Percentiles rank a stretch among this genome's conserved stretches.
phyloP scores from a whole-genome alignment of 2,113 vertebrate genomes.

The Psammodynastes pulverulentus region DNA sequence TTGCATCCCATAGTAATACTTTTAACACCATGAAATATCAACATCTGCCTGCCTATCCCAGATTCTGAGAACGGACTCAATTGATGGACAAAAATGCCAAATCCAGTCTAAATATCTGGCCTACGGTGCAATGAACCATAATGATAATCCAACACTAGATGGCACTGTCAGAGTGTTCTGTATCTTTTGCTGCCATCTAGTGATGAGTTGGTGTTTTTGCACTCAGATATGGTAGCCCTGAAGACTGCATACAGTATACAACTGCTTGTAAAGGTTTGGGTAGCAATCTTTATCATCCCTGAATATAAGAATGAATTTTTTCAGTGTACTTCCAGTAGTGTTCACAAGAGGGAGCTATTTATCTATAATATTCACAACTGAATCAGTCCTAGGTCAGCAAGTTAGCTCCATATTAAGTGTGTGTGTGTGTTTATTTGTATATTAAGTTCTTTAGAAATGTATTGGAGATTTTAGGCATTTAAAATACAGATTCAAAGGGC shows the following conservation, averaged over 20 bases:
- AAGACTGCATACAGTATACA: not conserved
- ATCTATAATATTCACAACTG: not conserved
- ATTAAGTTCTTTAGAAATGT: not conserved
- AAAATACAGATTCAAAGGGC: not conserved
- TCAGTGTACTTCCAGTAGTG: not conserved
- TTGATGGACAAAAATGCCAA: not conserved
- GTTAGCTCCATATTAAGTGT: not conserved
- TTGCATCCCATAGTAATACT: not conserved
- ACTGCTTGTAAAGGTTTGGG: not conserved
- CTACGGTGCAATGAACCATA: not conserved
- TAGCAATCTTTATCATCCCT: not conserved
- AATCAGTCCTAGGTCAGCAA: not conserved
- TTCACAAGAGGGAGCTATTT: constrained; percentile 19
- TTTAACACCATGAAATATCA: not conserved
- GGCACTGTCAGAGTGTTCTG: not conserved
- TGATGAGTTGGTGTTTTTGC: not conserved
- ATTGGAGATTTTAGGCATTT: not conserved
- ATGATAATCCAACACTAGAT: not conserved
- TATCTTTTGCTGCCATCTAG: not conserved
- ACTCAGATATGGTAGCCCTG: not conserved
- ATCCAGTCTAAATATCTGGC: not conserved
- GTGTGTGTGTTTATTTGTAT: not conserved
- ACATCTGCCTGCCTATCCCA: not conserved
- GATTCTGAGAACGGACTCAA: not conserved
- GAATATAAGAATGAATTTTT: too few species aligned